Evolutionary conservation across 2,113 vertebrate genomes (phyloP), one percentile per base, ranked within the genome.

Genomic region (Heteronetta atricapilla): DNA sequence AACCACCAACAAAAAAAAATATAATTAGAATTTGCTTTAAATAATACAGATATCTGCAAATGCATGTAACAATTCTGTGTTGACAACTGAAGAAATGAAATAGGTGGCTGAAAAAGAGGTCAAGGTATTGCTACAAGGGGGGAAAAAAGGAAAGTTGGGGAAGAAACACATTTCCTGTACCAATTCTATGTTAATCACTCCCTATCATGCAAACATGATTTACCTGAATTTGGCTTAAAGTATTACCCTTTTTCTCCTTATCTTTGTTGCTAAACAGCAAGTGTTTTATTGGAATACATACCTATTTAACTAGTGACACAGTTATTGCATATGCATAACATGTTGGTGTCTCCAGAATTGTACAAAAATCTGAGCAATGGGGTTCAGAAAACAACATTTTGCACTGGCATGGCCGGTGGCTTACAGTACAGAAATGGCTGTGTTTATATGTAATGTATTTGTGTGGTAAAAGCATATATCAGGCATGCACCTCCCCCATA

Each of bases 181-280:
- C 5, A 9, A 10, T 36, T 69, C 82, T 63, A 31, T 11, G 10
- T 53, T 34, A 34, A 44, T 82, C 6, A 8, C n/a, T 76, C 10
- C 29, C 42, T 64, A 8, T 68, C 52, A 44, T 23, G 29, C n/a
- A 85, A 42, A 29, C 15, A 6, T 11, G 18, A 4, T 58, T 86
- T 88, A 58, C 73, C 53, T 64, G 60, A 88, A 10, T 13, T 50
- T 44, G 21, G 16, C 10, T 78, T 62, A 6, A 70, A 60, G 6
- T 34, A 8, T 28, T 68, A 3, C 23, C 19, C 36, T 6, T 4
- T 0, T 4, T 0, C 4, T 2, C 1, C 6, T n/a, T 56, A 60
- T n/a, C 48, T 75, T 31, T 53, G 52, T 88, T 96, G 77, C 67
- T 92, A 90, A 89, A 72, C 46, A 96, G 74, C 64, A 95, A 36